Conservation (phyloP, 1,140 invertebrate genomes). For the Leptonema lineaticorne region DNA sequence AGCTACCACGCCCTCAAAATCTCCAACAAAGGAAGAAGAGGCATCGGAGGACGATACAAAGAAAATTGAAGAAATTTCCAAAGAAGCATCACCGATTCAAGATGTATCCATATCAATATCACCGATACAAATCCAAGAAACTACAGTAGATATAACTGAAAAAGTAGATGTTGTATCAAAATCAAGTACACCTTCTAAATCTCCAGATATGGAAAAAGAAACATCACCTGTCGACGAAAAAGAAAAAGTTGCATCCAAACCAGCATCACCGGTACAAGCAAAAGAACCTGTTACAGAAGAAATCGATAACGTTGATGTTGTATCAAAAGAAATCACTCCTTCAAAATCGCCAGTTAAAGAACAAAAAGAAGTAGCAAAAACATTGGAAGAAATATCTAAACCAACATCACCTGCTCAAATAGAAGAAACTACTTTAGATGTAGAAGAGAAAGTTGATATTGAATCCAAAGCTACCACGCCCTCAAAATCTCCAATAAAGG, state of each 20-base stretch:
- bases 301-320: not conserved
- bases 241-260: too few relatives aligned
- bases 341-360: not conserved
- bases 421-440: too few relatives aligned
- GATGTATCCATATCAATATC: too few relatives aligned
- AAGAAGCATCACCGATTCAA: not conserved
- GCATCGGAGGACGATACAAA: too few relatives aligned
- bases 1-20: too few relatives aligned
- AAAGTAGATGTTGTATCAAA: not conserved
- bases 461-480: not conserved
- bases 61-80: not conserved
- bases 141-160: not conserved
- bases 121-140: not conserved
- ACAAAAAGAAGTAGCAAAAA: not conserved
- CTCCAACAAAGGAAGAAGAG: too few relatives aligned
- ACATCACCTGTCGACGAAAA: too few relatives aligned
- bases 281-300: not conserved
- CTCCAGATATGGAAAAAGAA: not conserved
- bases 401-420: not conserved
- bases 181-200: too few relatives aligned
- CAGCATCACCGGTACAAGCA: not conserved
- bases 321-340: not conserved
- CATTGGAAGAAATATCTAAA: not conserved
- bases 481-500: not conserved
- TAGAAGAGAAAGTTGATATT: too few relatives aligned